Percentiles rank a stretch among this genome's conserved stretches.
These are phyloP conservation scores for Steromphala cineraria DNA, from an alignment of 2,888 invertebrate species.

Conservation along the genomic window DNA sequence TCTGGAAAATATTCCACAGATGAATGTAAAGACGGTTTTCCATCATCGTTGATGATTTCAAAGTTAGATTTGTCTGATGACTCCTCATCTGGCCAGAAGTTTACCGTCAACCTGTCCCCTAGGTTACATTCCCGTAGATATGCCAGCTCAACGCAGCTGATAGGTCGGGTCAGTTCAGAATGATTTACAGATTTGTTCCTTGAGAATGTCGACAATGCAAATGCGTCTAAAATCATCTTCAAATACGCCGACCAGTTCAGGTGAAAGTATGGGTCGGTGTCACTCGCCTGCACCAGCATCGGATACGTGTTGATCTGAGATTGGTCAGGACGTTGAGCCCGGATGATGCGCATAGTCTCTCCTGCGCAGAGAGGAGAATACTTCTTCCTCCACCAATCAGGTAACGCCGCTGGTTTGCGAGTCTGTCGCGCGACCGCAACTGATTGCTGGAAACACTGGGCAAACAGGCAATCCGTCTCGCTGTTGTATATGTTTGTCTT, in stretches of 20 bases:
- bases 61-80: conserved; percentile 13
- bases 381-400: conserved; percentile 36
- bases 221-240: conserved; percentile 27
- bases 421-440: conserved; percentile 27
- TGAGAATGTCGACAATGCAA: conserved; percentile 12
- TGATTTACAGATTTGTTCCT: not conserved
- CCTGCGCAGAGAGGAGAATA: not conserved
- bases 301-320: not conserved
- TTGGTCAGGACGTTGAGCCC: not conserved
- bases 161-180: not conserved
- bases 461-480: not conserved
- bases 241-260: conserved; percentile 33
- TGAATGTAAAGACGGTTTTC: not conserved
- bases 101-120: conserved; percentile 26
- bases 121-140: conserved; percentile 25
- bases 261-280: conserved; percentile 30
- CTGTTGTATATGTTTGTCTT: conserved; percentile 16
- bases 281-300: conserved; percentile 17
- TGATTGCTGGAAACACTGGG: conserved; percentile 28
- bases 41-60: conserved; percentile 26
- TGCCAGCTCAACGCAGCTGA: conserved; percentile 24
- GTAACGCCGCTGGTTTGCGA: conserved; percentile 22
- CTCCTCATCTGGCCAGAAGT: conserved; percentile 24
- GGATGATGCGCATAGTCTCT: not conserved
- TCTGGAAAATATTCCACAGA: not conserved